phyloP scores from a whole-genome alignment of 2,113 vertebrate species.

The Nestor notabilis region DNA sequence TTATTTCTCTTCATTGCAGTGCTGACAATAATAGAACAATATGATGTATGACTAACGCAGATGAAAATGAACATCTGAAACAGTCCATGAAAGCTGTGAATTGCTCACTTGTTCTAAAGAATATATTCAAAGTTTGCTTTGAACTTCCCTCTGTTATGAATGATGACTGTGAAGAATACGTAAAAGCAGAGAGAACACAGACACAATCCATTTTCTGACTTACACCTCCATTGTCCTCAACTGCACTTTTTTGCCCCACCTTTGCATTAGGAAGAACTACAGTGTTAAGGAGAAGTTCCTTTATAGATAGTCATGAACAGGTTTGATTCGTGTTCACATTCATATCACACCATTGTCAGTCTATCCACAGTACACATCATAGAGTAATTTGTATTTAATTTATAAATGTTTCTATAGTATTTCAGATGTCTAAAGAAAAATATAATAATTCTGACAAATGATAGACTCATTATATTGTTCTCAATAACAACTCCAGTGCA shows the following conservation, averaged over 20 bases:
- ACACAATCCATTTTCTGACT: not conserved
- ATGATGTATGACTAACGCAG: slow-evolving; percentile 32
- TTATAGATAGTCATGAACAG: not conserved
- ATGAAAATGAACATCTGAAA: not conserved
- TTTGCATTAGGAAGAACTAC: not conserved
- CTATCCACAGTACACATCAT: not conserved
- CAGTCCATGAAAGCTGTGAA: slow-evolving; percentile 11
- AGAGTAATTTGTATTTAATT: not conserved
- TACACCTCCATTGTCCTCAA: not conserved
- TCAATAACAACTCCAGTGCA: not conserved
- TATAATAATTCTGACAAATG: not conserved
- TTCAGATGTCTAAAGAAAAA: not conserved
- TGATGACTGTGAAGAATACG: not conserved
- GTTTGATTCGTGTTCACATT: not conserved
- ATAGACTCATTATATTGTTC: not conserved
- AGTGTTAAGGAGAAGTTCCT: not conserved
- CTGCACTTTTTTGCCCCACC: not conserved
- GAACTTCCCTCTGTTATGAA: slow-evolving; percentile 42
- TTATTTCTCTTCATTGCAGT: slow-evolving; percentile 43
- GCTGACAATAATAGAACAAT: slow-evolving; percentile 42
- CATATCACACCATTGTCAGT: not conserved
- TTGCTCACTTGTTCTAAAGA: slow-evolving; percentile 33
- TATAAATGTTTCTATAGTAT: not conserved
- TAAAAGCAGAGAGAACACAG: slow-evolving; percentile 1
- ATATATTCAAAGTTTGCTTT: slow-evolving; percentile 46